Conservation (phyloP, 1,140 invertebrate genomes). For the Zaprionus tsacasi region DNA sequence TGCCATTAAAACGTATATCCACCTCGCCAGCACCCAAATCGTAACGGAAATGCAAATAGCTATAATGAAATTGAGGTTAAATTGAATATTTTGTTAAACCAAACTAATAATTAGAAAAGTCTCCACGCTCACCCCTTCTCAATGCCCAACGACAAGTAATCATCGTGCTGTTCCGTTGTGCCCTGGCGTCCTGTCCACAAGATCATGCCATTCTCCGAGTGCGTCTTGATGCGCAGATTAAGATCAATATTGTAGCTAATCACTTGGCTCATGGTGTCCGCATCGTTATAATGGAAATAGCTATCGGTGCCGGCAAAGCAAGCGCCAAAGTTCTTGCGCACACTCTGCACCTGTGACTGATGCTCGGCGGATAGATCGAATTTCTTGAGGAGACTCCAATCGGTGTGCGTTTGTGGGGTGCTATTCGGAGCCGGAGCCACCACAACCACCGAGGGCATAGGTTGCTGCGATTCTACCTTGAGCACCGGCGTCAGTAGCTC, state of each 20-base stretch:
- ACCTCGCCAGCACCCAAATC: slow-evolving; percentile 92
- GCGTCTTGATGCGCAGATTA: slow-evolving; percentile 82
- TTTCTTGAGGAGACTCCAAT: slow-evolving; percentile 78
- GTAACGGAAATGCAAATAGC: slow-evolving; percentile 86
- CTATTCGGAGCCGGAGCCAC: slow-evolving; percentile 5
- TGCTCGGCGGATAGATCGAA: slow-evolving; percentile 75
- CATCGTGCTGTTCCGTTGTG: slow-evolving; percentile 88
- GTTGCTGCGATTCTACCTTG: slow-evolving; percentile 24
- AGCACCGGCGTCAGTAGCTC: slow-evolving; percentile 62
- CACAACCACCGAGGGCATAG: neutral
- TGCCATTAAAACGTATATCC: slow-evolving; percentile 92
- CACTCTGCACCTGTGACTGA: slow-evolving; percentile 62
- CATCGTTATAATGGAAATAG: slow-evolving; percentile 88
- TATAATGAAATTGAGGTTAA: slow-evolving; percentile 57
- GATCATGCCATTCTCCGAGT: slow-evolving; percentile 88
- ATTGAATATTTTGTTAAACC: neutral
- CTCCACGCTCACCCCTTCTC: slow-evolving; percentile 88
- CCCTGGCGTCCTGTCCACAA: slow-evolving; percentile 94
- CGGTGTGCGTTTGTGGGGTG: slow-evolving; percentile 75
- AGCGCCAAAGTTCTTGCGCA: slow-evolving; percentile 84
- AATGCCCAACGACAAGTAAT: slow-evolving; percentile 93
- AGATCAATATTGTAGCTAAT: slow-evolving; percentile 84
- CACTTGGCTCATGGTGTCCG: slow-evolving; percentile 88
- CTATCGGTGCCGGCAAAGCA: slow-evolving; percentile 90
- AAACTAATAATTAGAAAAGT: too few species aligned